Evolutionary conservation across 2,113 vertebrate genomes (phyloP).

Genomic region (Egretta garzetta): DNA sequence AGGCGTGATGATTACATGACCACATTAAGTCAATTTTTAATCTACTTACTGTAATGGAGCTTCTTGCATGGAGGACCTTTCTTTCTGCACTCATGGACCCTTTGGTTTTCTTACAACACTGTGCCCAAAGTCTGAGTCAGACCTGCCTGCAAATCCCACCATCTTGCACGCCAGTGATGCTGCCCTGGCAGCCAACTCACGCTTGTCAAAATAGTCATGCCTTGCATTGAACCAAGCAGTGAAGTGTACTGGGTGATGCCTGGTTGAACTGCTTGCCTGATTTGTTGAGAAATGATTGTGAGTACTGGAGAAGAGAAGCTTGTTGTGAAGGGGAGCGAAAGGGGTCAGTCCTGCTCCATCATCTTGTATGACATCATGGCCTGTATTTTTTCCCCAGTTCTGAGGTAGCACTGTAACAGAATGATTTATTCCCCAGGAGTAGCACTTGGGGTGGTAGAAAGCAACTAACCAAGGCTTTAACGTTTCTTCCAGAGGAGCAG

Average conservation of each 20-base stretch:
- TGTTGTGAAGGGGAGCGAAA: neutral
- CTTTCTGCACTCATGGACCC: neutral
- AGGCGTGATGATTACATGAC: neutral
- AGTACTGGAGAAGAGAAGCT: neutral
- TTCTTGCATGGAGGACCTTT: neutral
- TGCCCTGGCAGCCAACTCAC: neutral
- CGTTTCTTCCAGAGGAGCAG: slow-evolving; percentile 84
- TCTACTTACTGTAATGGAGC: neutral
- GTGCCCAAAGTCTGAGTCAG: neutral
- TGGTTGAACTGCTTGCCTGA: neutral
- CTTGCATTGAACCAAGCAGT: neutral
- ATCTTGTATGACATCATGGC: neutral
- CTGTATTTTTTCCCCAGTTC: neutral
- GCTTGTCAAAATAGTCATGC: neutral
- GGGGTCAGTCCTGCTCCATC: neutral
- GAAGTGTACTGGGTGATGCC: neutral
- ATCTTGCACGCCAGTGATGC: neutral
- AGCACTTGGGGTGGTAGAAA: neutral
- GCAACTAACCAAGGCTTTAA: neutral
- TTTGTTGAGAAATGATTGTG: neutral
- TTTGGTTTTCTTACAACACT: neutral
- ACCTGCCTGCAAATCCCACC: neutral
- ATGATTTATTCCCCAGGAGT: neutral
- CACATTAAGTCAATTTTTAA: neutral
- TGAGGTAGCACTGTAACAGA: neutral